Evolutionary conservation across 92 coral and sea anemone genomes (phyloP).

Genomic region (Actinernus sp.): DNA sequence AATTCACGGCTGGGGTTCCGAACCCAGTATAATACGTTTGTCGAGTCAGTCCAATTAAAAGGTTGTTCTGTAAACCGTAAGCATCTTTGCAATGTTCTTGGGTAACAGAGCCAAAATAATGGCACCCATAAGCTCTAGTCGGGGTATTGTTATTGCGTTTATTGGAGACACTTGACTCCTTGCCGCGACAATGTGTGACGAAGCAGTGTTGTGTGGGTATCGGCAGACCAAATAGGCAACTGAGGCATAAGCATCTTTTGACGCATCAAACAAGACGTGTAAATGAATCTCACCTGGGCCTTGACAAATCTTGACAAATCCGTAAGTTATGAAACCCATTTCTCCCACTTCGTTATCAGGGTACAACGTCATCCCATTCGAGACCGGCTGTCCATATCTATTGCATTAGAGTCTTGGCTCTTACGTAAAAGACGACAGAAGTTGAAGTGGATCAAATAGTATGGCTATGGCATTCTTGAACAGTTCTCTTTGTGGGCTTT

Average conservation of each 20-base stretch:
- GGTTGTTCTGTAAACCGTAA: constrained; percentile 15
- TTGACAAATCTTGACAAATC: too few species aligned
- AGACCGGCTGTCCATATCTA: too few species aligned
- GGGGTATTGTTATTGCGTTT: constrained; percentile 38
- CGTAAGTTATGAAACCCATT: constrained; percentile 9
- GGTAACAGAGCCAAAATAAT: constrained; percentile 25
- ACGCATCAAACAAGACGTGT: constrained; percentile 50
- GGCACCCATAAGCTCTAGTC: constrained; percentile 47
- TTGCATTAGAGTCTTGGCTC: too few species aligned
- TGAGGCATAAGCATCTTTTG: constrained; percentile 50
- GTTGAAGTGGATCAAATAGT: too few species aligned
- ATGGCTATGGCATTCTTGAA: constrained; percentile 3
- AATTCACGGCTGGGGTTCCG: constrained; percentile 43
- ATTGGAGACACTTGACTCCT: constrained; percentile 35
- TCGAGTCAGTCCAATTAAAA: constrained; percentile 49
- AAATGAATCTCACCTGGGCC: constrained; percentile 20
- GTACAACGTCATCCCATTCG: constrained; percentile 2
- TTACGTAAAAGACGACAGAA: too few species aligned
- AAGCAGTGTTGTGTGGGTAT: neutral
- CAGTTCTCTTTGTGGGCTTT: too few species aligned
- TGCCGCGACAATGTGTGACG: constrained; percentile 37
- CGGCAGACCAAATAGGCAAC: constrained; percentile 41
- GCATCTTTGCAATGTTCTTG: constrained; percentile 15
- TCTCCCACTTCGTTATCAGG: constrained; percentile 2
- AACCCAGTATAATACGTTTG: constrained; percentile 51